These are phyloP conservation scores for Chaetura pelagica DNA, from an alignment of 2,113 vertebrate species.

Conservation along the genomic window DNA sequence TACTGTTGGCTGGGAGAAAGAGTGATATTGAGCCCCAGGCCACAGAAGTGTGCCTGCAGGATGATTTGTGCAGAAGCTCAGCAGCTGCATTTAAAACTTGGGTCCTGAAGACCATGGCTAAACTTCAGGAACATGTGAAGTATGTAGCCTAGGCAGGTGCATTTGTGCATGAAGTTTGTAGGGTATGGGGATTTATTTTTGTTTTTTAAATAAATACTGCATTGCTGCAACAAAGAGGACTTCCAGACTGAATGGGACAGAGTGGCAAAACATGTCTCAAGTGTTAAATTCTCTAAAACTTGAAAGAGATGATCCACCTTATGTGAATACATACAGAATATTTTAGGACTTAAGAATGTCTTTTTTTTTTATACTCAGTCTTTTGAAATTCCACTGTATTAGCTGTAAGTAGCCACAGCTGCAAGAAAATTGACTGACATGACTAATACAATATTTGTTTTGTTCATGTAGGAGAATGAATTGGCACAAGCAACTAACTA, in stretches of 20 bases:
- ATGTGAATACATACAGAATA: background rate
- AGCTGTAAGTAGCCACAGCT: background rate
- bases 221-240: background rate
- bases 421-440: background rate
- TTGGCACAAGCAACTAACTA: slow-evolving; percentile 89
- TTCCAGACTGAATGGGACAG: background rate
- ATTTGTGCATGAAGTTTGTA: background rate
- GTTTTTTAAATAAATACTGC: background rate
- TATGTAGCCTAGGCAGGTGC: background rate
- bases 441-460: slow-evolving; percentile 42
- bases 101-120: background rate
- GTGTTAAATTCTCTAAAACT: background rate
- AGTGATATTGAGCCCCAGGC: background rate
- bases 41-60: background rate
- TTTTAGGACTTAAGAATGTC: background rate
- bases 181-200: background rate
- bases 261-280: background rate
- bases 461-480: slow-evolving; percentile 88
- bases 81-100: background rate
- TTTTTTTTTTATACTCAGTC: background rate
- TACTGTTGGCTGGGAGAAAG: background rate
- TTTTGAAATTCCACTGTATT: background rate
- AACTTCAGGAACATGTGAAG: background rate
- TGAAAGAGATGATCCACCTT: background rate
- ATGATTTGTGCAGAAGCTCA: background rate